Conservation (phyloP, 2,797 vertebrate species). For the Eptatretus atami region DNA sequence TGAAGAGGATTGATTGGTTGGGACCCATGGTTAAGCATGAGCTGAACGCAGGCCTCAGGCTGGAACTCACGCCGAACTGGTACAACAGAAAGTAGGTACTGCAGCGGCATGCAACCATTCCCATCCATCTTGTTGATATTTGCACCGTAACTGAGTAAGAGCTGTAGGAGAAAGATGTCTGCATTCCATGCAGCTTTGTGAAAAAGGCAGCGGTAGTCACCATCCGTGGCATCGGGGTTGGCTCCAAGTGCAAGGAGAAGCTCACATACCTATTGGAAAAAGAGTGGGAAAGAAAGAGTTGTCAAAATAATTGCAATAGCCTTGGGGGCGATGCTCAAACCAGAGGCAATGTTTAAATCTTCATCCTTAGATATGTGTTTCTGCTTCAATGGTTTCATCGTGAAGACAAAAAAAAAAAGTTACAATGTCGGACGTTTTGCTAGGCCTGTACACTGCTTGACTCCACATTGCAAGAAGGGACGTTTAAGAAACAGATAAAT, state of each 20-base stretch:
- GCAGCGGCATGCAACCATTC: constrained; percentile 52
- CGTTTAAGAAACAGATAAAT: too few relatives aligned
- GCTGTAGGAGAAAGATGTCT: constrained; percentile 43
- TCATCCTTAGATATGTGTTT: too few relatives aligned
- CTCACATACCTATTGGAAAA: constrained; percentile 48
- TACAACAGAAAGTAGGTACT: constrained; percentile 60
- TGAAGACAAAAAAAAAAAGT: too few relatives aligned
- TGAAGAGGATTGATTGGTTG: constrained; percentile 51
- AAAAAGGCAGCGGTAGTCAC: constrained; percentile 49
- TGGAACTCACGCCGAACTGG: constrained; percentile 28
- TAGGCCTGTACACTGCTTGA: too few relatives aligned
- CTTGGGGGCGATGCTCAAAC: too few relatives aligned
- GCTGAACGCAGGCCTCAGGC: constrained; percentile 50
- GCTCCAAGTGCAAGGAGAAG: constrained; percentile 45
- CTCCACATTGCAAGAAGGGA: too few relatives aligned
- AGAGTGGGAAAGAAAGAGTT: constrained; percentile 37
- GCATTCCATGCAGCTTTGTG: constrained; percentile 94
- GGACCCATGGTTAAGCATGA: constrained; percentile 53
- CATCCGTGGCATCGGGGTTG: constrained; percentile 35
- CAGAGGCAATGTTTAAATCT: too few relatives aligned
- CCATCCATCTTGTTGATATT: constrained; percentile 47
- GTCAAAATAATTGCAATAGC: constrained; percentile 23
- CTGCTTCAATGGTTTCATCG: too few relatives aligned
- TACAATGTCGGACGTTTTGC: too few relatives aligned
- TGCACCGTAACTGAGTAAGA: constrained; percentile 55